These are phyloP conservation scores for Hoplostethus atlanticus DNA, from an alignment of 2,797 vertebrate species.

Conservation along the genomic window DNA sequence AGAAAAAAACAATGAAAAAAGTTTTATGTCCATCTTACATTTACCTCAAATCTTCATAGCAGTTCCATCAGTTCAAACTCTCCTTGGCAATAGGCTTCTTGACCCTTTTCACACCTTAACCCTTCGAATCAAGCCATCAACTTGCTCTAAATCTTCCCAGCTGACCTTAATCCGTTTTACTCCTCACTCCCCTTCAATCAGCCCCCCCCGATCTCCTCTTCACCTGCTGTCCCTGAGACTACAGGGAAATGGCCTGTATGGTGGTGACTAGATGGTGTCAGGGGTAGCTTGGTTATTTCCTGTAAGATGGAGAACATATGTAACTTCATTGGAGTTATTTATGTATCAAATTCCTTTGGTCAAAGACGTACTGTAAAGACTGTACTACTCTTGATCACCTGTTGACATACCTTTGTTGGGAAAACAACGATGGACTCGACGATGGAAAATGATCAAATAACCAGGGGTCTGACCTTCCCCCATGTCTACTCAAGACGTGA, in stretches of 20 bases:
- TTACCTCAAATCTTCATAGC: neutral
- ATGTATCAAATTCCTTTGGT: neutral
- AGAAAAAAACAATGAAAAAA: neutral
- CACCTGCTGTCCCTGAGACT: neutral
- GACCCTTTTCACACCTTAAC: conserved; percentile 33
- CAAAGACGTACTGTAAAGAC: neutral
- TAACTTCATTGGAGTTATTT: neutral
- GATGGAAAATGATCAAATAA: neutral
- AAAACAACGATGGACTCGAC: neutral
- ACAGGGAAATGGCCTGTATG: neutral
- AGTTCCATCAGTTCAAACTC: conserved; percentile 10
- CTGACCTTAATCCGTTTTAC: conserved; percentile 59
- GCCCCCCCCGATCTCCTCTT: neutral
- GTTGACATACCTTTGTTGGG: neutral
- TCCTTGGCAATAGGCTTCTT: conserved; percentile 15
- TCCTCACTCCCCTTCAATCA: conserved; percentile 17
- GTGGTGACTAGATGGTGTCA: neutral
- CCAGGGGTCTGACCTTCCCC: neutral
- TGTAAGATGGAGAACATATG: neutral
- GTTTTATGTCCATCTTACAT: neutral
- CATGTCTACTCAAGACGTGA: neutral
- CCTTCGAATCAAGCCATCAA: conserved; percentile 51
- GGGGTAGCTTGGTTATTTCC: neutral
- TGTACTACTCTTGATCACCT: neutral
- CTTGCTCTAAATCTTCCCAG: conserved; percentile 43